These are phyloP conservation scores for Cynopterus sphinx DNA, from an alignment of 2,797 vertebrate species.

Conservation along the genomic window DNA sequence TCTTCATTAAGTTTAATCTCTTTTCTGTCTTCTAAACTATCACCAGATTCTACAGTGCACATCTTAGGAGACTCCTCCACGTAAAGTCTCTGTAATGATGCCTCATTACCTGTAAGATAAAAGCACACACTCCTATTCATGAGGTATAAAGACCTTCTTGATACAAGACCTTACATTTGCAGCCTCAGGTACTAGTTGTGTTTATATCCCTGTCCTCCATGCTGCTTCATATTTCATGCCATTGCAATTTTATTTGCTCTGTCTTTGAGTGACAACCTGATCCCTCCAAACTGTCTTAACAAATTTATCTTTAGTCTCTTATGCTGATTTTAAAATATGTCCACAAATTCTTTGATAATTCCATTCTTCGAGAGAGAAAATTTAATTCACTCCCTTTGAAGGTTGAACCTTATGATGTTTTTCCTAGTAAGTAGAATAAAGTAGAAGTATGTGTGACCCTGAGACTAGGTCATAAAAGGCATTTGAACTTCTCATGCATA, in stretches of 20 bases:
- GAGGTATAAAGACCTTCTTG: neutral
- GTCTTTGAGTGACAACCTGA: neutral
- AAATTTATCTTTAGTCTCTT: neutral
- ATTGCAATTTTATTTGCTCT: neutral
- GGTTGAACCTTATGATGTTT: neutral
- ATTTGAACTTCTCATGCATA: neutral
- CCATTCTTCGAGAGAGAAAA: neutral
- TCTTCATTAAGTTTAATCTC: neutral
- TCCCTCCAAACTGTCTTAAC: neutral
- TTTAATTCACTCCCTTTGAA: neutral
- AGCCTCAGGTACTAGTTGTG: neutral
- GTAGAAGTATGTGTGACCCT: neutral
- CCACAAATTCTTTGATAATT: neutral
- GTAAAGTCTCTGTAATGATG: neutral
- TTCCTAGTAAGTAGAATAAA: neutral
- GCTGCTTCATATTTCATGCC: neutral
- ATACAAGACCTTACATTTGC: neutral
- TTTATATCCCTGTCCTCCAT: neutral
- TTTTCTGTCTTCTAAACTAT: neutral
- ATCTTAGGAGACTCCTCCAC: neutral
- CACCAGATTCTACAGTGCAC: neutral
- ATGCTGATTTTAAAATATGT: neutral
- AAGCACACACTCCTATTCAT: neutral
- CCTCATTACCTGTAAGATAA: neutral
- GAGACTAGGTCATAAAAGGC: neutral